Percentiles rank a stretch among this genome's conserved stretches.
Evolutionary conservation across 2,113 vertebrate species (phyloP).

Genomic region (Picathartes gymnocephalus): DNA sequence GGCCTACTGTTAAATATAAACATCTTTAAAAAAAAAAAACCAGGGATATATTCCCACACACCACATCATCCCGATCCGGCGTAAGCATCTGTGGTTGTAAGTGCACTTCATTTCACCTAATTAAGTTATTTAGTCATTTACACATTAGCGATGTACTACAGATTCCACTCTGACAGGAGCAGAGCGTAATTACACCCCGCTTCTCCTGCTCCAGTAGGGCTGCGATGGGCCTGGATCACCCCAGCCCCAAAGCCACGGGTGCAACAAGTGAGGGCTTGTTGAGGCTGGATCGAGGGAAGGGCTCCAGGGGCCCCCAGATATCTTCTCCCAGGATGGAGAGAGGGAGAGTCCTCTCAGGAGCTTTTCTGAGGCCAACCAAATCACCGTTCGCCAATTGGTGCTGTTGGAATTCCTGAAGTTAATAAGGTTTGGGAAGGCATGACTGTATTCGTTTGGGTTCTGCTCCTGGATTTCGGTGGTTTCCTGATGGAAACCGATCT

Average conservation of each 20-base stretch:
- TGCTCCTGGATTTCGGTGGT: background rate
- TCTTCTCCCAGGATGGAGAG: background rate
- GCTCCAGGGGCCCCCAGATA: slow-evolving; percentile 59
- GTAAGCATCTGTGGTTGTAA: slow-evolving; percentile 70
- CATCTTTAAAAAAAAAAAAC: background rate
- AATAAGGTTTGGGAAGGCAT: background rate
- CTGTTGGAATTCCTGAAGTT: background rate
- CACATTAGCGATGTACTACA: slow-evolving; percentile 68
- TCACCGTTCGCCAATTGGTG: background rate
- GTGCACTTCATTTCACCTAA: slow-evolving; percentile 78
- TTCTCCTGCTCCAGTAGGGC: slow-evolving; percentile 63
- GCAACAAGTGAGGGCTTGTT: slow-evolving; percentile 1
- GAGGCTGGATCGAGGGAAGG: slow-evolving; percentile 56
- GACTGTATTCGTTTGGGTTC: background rate
- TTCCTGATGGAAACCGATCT: background rate
- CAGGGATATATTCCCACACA: slow-evolving; percentile 13
- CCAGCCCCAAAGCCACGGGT: slow-evolving; percentile 44
- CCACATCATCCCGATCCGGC: slow-evolving; percentile 56
- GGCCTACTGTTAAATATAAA: slow-evolving; percentile 2
- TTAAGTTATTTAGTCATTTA: slow-evolving; percentile 80
- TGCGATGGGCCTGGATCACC: slow-evolving; percentile 62
- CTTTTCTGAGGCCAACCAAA: slow-evolving; percentile 1
- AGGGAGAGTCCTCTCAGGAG: background rate
- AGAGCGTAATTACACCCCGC: slow-evolving; percentile 60
- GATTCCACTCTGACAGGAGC: slow-evolving; percentile 70